Base-by-base conservation (phyloP, 2,113 vertebrate genomes). In the Barbus barbus region DNA sequence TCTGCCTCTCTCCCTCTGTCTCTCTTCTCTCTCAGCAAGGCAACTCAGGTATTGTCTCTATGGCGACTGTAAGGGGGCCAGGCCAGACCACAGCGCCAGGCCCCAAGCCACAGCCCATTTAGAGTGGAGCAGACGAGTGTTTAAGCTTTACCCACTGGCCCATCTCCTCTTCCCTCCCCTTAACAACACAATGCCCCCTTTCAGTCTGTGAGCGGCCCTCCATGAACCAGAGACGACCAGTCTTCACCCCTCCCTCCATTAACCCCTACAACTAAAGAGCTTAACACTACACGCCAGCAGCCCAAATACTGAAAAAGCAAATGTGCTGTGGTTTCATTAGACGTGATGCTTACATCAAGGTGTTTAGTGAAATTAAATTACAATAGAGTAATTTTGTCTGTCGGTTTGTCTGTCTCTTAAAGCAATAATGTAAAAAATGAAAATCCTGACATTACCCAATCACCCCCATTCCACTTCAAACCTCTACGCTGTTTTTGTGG, bases 141-240 rank as follows among this genome's bases (percentile, higher is more conserved):
- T 93, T 89, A 90, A 89, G 88, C 85, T 86, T 90, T 90, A 87
- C 90, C 87, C 88, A 86, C 89, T 90, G 91, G 90, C 78, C 78
- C 60, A 38, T 69, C 77, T 81, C 48, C 86, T 85, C 87, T 88
- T 89, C 91, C 89, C 86, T 84, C 88, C 91, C 86, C 87, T 90
- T 85, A 72, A 38, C 76, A 87, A 86, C 90, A 94, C 94, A 94
- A 94, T 93, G 90, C 89, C 90, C 85, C 90, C 91, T 93, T 95
- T 94, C 91, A 93, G 87, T 80, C 73, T 90, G 89, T 90, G 86
- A 89, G 87, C 91, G 89, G 88, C 85, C 88, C 86, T 89, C 78
- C 82, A 73, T 84, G 86, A 90, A 89, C 88, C 82, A 88, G 83
- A 89, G 87, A 85, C 85, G 86, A 86, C 67, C 67, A 88, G 87